These are phyloP conservation scores for Osmerus mordax DNA, from an alignment of 2,113 vertebrate species.

Conservation along the genomic window DNA sequence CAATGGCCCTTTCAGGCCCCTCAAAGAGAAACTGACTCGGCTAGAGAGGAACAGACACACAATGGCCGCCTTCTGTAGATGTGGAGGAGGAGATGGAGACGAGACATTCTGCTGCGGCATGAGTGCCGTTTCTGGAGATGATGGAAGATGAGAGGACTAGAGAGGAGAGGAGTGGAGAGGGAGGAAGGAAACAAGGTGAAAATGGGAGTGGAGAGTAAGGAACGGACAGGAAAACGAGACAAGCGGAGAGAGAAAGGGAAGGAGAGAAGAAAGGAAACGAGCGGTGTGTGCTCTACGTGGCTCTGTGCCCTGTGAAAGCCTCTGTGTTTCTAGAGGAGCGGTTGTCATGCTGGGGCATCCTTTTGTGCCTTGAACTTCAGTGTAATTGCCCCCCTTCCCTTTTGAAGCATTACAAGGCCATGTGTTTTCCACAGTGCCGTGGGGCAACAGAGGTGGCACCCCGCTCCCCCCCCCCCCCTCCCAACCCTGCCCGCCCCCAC, in stretches of 20 bases:
- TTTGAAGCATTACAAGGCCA: constrained; percentile 70
- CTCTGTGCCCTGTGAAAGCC: constrained; percentile 54
- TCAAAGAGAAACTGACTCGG: constrained; percentile 79
- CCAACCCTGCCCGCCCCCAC: neutral
- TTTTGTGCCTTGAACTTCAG: constrained; percentile 63
- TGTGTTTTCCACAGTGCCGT: constrained; percentile 64
- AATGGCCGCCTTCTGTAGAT: constrained; percentile 77
- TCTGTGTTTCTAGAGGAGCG: constrained; percentile 52
- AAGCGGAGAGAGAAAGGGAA: neutral
- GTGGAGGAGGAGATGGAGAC: constrained; percentile 72
- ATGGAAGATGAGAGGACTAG: constrained; percentile 55
- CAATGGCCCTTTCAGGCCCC: constrained; percentile 79
- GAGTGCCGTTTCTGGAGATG: constrained; percentile 64
- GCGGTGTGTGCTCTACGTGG: neutral
- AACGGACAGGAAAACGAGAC: neutral
- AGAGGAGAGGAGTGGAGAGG: constrained; percentile 20
- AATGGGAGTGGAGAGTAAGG: neutral
- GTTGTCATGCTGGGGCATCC: constrained; percentile 58
- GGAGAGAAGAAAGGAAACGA: neutral
- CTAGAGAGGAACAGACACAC: constrained; percentile 72
- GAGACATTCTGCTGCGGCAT: constrained; percentile 68
- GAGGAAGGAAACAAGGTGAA: neutral
- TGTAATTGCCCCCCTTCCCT: constrained; percentile 61
- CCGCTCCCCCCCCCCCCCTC: constrained; percentile 40
- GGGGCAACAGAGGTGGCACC: constrained; percentile 60